Evolutionary conservation across 2,113 vertebrate genomes (phyloP).

Genomic region (Phylloscopus trochiloides): DNA sequence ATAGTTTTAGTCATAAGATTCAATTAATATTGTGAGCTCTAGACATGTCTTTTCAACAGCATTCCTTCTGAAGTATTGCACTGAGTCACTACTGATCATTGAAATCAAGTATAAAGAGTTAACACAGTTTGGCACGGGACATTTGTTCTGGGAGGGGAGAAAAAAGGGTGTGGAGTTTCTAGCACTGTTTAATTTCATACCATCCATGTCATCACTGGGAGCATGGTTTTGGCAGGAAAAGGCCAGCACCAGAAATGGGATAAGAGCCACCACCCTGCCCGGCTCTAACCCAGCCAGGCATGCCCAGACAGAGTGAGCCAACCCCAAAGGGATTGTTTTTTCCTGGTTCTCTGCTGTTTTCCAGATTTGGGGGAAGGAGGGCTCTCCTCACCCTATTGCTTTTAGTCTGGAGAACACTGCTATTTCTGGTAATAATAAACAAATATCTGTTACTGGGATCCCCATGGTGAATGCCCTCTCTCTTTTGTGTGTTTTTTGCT

Average conservation of each 20-base stretch:
- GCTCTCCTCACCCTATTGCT: not conserved
- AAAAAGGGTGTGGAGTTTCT: not conserved
- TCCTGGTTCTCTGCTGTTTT: not conserved
- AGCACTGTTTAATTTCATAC: not conserved
- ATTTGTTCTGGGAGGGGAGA: not conserved
- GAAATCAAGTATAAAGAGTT: not conserved
- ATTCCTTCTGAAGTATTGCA: not conserved
- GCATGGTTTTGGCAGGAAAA: not conserved
- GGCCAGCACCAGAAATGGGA: not conserved
- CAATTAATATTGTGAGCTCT: not conserved
- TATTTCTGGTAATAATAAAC: not conserved
- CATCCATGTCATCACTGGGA: not conserved
- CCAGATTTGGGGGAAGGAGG: not conserved
- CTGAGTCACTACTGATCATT: not conserved
- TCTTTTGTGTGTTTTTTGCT: not conserved
- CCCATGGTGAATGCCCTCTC: not conserved
- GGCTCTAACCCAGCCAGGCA: not conserved
- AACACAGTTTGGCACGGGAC: not conserved
- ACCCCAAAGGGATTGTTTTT: no score
- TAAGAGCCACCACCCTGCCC: no score
- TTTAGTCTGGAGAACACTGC: not conserved
- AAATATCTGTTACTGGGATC: no score
- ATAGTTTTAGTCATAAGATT: not conserved
- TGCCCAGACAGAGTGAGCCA: rapidly evolving
- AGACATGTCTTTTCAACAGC: not conserved